Conservation (phyloP, 2,888 invertebrate genomes). For the Hedychridium roseum region DNA sequence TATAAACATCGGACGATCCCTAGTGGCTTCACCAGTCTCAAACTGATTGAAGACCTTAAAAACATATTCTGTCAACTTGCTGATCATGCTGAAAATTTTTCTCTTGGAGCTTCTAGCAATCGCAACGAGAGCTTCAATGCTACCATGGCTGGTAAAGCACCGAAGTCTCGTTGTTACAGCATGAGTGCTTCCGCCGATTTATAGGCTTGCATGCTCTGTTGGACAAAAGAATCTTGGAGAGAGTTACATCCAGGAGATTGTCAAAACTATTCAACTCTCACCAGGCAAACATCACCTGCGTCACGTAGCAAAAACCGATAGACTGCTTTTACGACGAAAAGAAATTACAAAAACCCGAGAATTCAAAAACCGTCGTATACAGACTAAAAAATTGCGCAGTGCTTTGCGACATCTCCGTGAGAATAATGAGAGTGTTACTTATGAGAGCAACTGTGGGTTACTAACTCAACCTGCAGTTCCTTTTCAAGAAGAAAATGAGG, state of each 20-base stretch:
- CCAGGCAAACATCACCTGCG: constrained; percentile 13
- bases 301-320: constrained; percentile 9
- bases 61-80: no score
- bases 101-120: constrained; percentile 20
- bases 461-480: constrained; percentile 14
- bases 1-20: constrained; percentile 9
- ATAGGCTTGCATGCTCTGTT: constrained; percentile 13
- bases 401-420: constrained; percentile 19
- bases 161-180: constrained; percentile 18
- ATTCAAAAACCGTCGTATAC: constrained; percentile 14
- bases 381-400: constrained; percentile 15
- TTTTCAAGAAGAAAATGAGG: constrained; percentile 2
- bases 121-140: constrained; percentile 21
- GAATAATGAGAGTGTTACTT: constrained; percentile 18
- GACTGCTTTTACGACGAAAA: constrained; percentile 1
- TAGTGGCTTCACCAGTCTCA: no score
- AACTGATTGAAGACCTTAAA: no score
- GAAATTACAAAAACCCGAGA: not conserved
- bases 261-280: constrained; percentile 2
- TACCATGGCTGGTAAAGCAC: constrained; percentile 14
- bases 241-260: constrained; percentile 8
- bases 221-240: constrained; percentile 16
- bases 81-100: no score
- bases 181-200: constrained; percentile 7
- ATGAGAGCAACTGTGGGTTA: constrained; percentile 17